These are phyloP conservation scores for Garra rufa DNA, from an alignment of 2,113 vertebrate genomes.

Conservation along the genomic window DNA sequence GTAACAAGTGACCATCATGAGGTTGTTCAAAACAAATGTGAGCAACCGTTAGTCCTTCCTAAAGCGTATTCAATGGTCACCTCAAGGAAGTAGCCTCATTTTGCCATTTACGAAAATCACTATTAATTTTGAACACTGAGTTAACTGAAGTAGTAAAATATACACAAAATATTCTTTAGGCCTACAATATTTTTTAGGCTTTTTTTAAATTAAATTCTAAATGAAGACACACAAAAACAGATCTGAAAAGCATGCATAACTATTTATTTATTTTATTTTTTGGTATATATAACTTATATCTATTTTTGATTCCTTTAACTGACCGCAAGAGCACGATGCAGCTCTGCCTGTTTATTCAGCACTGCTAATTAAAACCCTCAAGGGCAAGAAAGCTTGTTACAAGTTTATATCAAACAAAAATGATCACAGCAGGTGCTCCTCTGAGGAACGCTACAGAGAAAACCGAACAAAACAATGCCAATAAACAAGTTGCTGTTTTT, in stretches of 20 bases:
- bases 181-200: too few species aligned
- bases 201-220: not conserved
- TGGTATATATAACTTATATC: not conserved
- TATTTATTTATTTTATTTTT: not conserved
- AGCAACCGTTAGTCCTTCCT: not conserved
- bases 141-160: not conserved
- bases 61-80: not conserved
- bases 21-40: not conserved
- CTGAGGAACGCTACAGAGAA: conserved; percentile 49
- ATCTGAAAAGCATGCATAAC: not conserved
- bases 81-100: not conserved
- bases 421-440: conserved; percentile 56
- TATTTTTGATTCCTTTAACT: not conserved
- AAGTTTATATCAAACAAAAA: conserved; percentile 59
- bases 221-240: not conserved
- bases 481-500: conserved; percentile 60
- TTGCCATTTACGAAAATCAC: not conserved
- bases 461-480: conserved; percentile 58
- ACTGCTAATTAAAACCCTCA: conserved; percentile 58
- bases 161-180: too few species aligned
- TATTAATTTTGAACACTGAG: not conserved
- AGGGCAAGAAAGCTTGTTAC: conserved; percentile 37
- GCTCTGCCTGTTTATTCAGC: conserved; percentile 44
- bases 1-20: too few species aligned
- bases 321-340: conserved; percentile 14